Evolutionary conservation across 2,888 invertebrate genomes (phyloP).

Genomic region (Brenthis hecate): DNA sequence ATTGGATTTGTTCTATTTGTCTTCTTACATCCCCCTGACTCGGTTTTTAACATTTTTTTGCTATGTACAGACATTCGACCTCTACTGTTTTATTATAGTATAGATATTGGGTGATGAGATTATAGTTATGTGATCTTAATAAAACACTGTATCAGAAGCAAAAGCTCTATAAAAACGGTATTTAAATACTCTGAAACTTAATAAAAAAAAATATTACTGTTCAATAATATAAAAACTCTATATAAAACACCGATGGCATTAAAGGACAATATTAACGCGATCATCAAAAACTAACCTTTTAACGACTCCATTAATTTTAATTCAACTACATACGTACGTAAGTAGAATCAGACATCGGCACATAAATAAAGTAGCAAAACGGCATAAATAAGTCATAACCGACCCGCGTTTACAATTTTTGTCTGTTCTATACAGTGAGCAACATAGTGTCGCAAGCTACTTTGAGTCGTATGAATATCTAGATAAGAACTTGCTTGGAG

Average conservation of each 20-base stretch:
- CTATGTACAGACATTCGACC: too few species aligned
- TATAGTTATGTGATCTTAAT: too few species aligned
- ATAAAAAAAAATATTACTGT: too few species aligned
- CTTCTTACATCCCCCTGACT: too few species aligned
- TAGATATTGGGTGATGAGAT: too few species aligned
- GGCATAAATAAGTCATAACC: constrained; percentile 57
- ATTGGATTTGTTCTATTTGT: too few species aligned
- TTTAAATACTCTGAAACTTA: too few species aligned
- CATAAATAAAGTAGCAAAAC: constrained; percentile 32
- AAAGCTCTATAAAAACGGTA: too few species aligned
- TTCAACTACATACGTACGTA: constrained; percentile 5
- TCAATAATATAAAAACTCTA: not conserved
- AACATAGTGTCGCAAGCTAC: not conserved
- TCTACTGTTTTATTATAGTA: too few species aligned
- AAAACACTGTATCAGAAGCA: too few species aligned
- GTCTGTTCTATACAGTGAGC: constrained; percentile 39
- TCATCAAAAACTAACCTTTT: constrained; percentile 1
- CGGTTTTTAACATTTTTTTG: too few species aligned
- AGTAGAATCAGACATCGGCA: constrained; percentile 16
- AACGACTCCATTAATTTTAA: constrained; percentile 16
- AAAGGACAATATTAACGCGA: constrained; percentile 3
- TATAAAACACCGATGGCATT: not conserved
- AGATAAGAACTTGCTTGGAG: constrained; percentile 10
- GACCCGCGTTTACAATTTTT: constrained; percentile 42
- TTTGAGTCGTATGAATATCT: not conserved